Percentiles rank a stretch among this genome's conserved stretches.
Conservation (phyloP, 2,113 vertebrate genomes). For the Corythoichthys haematopterus region DNA sequence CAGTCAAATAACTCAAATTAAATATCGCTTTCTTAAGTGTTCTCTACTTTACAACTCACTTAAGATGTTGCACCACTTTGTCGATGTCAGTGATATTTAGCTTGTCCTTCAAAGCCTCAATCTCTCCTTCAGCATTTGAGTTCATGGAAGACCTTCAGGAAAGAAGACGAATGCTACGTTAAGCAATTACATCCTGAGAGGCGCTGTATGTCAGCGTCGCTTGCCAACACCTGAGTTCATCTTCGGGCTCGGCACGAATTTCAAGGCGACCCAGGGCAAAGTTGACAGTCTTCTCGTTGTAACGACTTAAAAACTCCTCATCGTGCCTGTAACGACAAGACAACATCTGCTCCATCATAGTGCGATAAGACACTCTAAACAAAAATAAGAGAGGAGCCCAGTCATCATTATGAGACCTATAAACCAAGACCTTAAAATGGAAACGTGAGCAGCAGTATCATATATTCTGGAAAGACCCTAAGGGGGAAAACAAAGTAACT, state of each 20-base stretch:
- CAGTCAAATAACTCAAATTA: not conserved
- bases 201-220: not conserved
- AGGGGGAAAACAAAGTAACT: slow-evolving; percentile 12
- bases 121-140: slow-evolving; percentile 58
- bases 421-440: not conserved
- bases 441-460: not conserved
- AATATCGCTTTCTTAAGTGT: not conserved
- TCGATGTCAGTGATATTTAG: slow-evolving; percentile 74
- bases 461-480: slow-evolving; percentile 11
- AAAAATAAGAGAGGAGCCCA: not conserved
- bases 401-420: not conserved
- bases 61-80: slow-evolving; percentile 70
- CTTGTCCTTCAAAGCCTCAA: slow-evolving; percentile 69
- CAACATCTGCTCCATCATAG: not conserved
- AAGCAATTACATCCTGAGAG: not conserved
- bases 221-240: not conserved
- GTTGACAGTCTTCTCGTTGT: slow-evolving; percentile 73
- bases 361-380: not conserved
- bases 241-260: slow-evolving; percentile 2
- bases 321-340: slow-evolving; percentile 61
- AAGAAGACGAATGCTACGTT: not conserved
- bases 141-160: slow-evolving; percentile 36
- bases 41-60: slow-evolving; percentile 57
- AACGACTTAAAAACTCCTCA: slow-evolving; percentile 62
- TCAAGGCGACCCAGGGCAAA: slow-evolving; percentile 68